A percentile compares a stretch with the other conserved stretches of the same genome.
Conservation (phyloP, 2,888 invertebrate species). For the Lottia gigantea region DNA sequence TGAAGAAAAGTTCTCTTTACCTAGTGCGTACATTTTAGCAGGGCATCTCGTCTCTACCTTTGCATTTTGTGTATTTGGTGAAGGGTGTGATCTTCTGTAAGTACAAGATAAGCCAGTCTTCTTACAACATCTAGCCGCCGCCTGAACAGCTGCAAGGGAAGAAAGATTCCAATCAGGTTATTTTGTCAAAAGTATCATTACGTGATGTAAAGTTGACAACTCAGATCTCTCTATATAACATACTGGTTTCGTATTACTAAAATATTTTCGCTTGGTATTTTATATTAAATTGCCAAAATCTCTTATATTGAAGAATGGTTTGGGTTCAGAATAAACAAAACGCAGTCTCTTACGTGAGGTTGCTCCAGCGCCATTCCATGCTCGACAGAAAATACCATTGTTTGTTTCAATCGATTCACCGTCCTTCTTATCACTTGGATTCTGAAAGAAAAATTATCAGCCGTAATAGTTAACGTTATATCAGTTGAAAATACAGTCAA, state of each 20-base stretch:
- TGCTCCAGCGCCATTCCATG: background rate
- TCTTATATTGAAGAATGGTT: background rate
- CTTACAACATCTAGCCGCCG: slow-evolving; percentile 16
- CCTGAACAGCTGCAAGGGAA: slow-evolving; percentile 15
- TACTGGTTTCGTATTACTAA: no score
- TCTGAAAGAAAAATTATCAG: background rate
- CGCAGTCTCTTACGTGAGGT: background rate
- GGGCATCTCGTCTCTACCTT: slow-evolving; percentile 14
- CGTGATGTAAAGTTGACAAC: no score
- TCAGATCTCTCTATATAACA: no score
- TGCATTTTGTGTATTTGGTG: background rate
- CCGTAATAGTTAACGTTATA: no score
- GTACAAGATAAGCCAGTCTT: slow-evolving; percentile 13
- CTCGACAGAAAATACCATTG: background rate
- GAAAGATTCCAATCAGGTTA: no score
- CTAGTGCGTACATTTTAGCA: slow-evolving; percentile 11
- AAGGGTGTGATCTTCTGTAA: slow-evolving; percentile 15
- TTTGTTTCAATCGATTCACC: background rate
- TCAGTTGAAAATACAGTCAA: no score
- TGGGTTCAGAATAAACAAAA: background rate
- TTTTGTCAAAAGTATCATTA: no score
- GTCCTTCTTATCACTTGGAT: background rate
- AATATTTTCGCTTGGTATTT: background rate
- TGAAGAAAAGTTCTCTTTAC: background rate
- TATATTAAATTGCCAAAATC: background rate